phyloP scores from a whole-genome alignment of 2,797 vertebrate species.

The Tympanoctomys barrerae region DNA sequence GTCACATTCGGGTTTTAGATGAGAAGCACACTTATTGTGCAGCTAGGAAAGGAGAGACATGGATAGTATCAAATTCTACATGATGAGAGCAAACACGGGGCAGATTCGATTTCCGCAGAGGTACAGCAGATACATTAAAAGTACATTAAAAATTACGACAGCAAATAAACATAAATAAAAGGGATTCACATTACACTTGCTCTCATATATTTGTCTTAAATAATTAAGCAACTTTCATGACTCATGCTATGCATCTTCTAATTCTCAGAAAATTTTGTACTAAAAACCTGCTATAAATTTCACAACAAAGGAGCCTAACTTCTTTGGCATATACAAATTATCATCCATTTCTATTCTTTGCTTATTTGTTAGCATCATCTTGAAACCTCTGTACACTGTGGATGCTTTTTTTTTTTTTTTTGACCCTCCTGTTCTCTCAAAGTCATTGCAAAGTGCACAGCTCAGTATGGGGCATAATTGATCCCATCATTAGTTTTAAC shows the following conservation, averaged over 20 bases:
- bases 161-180: conserved; percentile 36
- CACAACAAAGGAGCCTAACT: neutral
- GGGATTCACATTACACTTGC: neutral
- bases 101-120: conserved; percentile 10
- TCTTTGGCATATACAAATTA: conserved; percentile 33
- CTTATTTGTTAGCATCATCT: conserved; percentile 58
- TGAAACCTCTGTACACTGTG: conserved; percentile 50
- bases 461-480: conserved; percentile 87
- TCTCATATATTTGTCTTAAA: neutral
- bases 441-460: conserved; percentile 84
- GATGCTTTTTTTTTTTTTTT: conserved; percentile 66
- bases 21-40: conserved; percentile 98
- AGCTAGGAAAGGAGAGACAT: conserved; percentile 87
- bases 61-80: conserved; percentile 49
- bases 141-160: conserved; percentile 23
- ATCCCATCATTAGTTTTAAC: conserved; percentile 86
- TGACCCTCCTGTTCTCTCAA: conserved; percentile 85
- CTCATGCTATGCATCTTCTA: neutral
- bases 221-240: neutral
- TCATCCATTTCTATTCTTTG: neutral
- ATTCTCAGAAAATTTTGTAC: conserved; percentile 18
- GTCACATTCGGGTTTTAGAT: conserved; percentile 97
- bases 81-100: neutral
- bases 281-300: conserved; percentile 24
- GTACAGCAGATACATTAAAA: conserved; percentile 1